Evolutionary conservation across 1,140 invertebrate genomes (phyloP), one percentile per base, ranked within the genome.

Genomic region (Lycorma delicatula): DNA sequence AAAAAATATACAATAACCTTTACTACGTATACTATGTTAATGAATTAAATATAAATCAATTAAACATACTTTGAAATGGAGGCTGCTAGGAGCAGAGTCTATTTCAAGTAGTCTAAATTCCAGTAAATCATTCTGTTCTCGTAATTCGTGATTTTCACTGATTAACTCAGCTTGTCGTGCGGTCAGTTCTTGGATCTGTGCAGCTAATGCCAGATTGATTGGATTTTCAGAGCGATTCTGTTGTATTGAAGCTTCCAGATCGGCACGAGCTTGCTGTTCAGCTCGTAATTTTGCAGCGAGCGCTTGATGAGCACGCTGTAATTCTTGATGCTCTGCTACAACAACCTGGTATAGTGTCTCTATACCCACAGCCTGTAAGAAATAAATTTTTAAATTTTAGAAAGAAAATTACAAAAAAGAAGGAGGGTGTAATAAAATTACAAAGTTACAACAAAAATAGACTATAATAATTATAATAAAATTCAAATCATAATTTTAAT

Each of bases 61-160:
- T 3, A 5, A n/a, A 29, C 31, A 18, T 29, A 56, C 54, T 26
- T 56, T 56, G 20, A 46, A 56, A 16, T 56, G 54, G 22, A 46
- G 44, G 27, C 54, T 56, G 3, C 56, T 60, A 64, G 27, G 56
- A 48, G 23, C 49, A 48, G 16, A 46, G 29, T 75, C 73, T 61
- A 76, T 61, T 58, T 76, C 74, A 27, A 76, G 62, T 6, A 75
- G 65, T 31, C 74, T 63, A 64, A 76, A 76, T 58, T 76, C 74
- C 11, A 75, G 66, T 13, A 75, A 61, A 58, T 76, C 74, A 41
- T 71, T 73, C 53, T 74, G 73, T 56, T 76, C 74, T 20, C 68
- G 62, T 4, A 70, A 56, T 53, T 76, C 74, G 50, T 70, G 65
- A 12, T 70, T 56, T 41, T 74, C 68, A 18, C 62, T 57, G 60